These are phyloP conservation scores for Thermophis baileyi DNA, from an alignment of 2,113 vertebrate species.

Conservation along the genomic window DNA sequence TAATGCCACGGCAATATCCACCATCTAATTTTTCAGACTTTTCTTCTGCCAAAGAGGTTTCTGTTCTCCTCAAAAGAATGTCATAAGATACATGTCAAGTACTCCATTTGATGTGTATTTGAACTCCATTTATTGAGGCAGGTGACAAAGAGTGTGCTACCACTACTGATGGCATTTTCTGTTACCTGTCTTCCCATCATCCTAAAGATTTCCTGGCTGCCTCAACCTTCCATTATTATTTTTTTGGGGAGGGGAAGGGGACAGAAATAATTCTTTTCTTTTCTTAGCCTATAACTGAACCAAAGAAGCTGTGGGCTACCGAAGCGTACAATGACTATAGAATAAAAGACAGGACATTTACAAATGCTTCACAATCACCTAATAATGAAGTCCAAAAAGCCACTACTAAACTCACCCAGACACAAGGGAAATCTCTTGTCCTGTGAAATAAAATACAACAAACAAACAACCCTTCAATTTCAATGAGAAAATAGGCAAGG, in stretches of 20 bases:
- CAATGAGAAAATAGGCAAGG: neutral
- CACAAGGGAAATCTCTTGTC: neutral
- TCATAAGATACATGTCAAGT: neutral
- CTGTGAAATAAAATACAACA: neutral
- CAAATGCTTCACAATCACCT: neutral
- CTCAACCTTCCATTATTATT: neutral
- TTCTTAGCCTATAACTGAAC: neutral
- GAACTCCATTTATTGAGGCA: neutral
- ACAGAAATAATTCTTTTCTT: neutral
- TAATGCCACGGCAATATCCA: neutral
- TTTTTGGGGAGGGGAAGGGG: neutral
- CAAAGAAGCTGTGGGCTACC: neutral
- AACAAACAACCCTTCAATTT: neutral
- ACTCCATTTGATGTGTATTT: neutral
- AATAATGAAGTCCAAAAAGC: neutral
- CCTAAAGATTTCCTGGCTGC: neutral
- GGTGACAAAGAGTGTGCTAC: neutral
- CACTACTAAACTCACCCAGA: neutral
- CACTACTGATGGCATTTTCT: neutral
- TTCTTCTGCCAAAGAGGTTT: neutral
- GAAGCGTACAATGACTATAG: neutral
- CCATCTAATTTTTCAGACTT: neutral
- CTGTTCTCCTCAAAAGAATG: neutral
- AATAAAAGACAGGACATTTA: neutral
- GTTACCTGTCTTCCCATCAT: neutral